Percentiles rank a stretch among this genome's conserved stretches.
Conservation (phyloP, 2,113 vertebrate genomes). For the Neopipo cinnamomea region DNA sequence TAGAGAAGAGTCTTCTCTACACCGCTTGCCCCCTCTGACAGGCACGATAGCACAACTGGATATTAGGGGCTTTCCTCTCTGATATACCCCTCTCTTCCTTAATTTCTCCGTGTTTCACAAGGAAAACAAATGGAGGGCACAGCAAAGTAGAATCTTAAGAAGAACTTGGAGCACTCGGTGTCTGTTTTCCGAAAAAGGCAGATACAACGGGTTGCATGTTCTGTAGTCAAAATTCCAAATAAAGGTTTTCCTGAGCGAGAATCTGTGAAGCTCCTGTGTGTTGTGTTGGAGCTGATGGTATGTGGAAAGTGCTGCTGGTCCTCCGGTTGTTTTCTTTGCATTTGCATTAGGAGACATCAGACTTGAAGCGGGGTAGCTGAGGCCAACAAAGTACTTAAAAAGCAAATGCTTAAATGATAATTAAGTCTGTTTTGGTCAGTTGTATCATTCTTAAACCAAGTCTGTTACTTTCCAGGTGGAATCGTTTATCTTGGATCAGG, state of each 20-base stretch:
- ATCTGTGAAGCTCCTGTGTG: background rate
- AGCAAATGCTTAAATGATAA: background rate
- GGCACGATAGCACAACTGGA: background rate
- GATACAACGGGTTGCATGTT: accelerated
- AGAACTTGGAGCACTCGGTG: background rate
- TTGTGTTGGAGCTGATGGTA: background rate
- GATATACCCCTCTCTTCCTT: accelerated
- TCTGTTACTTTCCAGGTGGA: conserved; percentile 82
- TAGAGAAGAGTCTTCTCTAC: background rate
- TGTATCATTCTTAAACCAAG: background rate
- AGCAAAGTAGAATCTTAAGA: background rate
- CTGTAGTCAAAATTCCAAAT: background rate
- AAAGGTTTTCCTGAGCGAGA: background rate
- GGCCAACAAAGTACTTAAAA: background rate
- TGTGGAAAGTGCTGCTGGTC: background rate
- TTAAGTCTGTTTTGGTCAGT: background rate
- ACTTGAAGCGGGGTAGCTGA: background rate
- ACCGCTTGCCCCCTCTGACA: background rate
- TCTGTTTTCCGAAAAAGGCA: background rate
- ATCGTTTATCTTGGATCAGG: conserved; percentile 98
- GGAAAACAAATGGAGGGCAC: background rate
- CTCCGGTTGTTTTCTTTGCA: background rate
- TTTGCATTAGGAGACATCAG: background rate
- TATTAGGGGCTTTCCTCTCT: background rate
- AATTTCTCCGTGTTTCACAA: background rate